phyloP scores from a whole-genome alignment of 2,113 vertebrate species.

The Mastomys natalensis region DNA sequence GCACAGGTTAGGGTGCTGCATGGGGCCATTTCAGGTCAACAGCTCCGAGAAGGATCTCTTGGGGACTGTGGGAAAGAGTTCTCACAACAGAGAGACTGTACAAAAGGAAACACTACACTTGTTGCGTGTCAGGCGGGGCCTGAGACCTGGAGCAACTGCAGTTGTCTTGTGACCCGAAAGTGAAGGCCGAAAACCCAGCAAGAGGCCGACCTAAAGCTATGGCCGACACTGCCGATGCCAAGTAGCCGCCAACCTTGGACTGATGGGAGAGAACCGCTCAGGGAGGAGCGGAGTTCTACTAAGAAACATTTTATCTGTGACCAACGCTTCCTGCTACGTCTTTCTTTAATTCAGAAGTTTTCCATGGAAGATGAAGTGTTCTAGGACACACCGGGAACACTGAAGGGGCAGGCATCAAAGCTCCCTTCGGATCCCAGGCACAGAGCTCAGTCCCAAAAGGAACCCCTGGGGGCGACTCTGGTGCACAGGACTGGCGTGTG shows the following conservation, averaged over 20 bases:
- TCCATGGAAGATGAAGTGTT: no score
- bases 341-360: not conserved
- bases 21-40: not conserved
- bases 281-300: not conserved
- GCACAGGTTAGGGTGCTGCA: not conserved
- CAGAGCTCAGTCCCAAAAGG: not conserved
- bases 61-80: conserved; percentile 26
- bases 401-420: not conserved
- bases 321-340: not conserved
- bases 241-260: no score
- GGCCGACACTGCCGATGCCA: not conserved
- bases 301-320: not conserved
- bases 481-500: fast-evolving
- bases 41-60: not conserved
- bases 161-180: not conserved
- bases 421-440: not conserved
- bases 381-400: not conserved
- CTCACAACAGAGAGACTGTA: not conserved
- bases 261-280: not conserved
- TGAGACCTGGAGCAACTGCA: conserved; percentile 32
- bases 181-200: not conserved
- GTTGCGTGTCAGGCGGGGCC: not conserved
- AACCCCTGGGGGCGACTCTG: not conserved
- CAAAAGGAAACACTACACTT: conserved; percentile 8
- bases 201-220: not conserved